Base-by-base conservation (phyloP, 2,113 vertebrate species). In the Rhea pennata region DNA sequence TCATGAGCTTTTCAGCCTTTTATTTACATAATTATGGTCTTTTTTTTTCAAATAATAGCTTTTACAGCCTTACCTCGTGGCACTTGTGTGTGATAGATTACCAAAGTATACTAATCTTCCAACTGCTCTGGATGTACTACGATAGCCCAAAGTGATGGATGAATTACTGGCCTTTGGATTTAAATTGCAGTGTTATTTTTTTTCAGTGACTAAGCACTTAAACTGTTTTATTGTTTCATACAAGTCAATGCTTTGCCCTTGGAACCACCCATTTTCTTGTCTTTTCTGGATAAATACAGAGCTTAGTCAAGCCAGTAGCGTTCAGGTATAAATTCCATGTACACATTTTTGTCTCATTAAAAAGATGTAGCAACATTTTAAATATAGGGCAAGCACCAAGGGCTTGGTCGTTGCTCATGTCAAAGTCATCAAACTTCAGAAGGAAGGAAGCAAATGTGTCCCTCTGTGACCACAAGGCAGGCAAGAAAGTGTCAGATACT, bases 311-410 rank as follows among this genome's bases (percentile, higher is more conserved):
- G 27, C 26, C 23, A 51, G 39, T 82, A 83, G 67, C 84, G 73
- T 80, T 64, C 36, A 36, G n/a, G 64, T 62, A 9, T 42, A 12
- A 59, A 54, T 88, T 88, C 70, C 27, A 0, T 2, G 0, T 40
- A 39, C 9, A 16, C 46, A 4, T 83, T 96, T 91, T 93, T 85
- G 56, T 85, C 78, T 67, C 87, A 77, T 92, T 95, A 96, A 91
- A 92, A 85, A 53, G 71, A 62, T 80, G 91, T 42, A 50, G 81
- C 67, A 89, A 94, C 31, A 26, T 80, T 93, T 96, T 93, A 97
- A 95, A 84, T 73, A 89, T 2, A 54, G 71, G 81, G 54, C 75
- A 74, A 94, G 65, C 9, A 7, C 7, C 46, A 16, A 81, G 66
- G 77, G 33, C 50, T 92, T 67, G 78, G 58, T 50, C 67, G 33